A percentile compares a stretch with the other conserved stretches of the same genome.
These are phyloP conservation scores for Cyrtorhinus lividipennis DNA, from an alignment of 1,140 invertebrate genomes.

Conservation along the genomic window DNA sequence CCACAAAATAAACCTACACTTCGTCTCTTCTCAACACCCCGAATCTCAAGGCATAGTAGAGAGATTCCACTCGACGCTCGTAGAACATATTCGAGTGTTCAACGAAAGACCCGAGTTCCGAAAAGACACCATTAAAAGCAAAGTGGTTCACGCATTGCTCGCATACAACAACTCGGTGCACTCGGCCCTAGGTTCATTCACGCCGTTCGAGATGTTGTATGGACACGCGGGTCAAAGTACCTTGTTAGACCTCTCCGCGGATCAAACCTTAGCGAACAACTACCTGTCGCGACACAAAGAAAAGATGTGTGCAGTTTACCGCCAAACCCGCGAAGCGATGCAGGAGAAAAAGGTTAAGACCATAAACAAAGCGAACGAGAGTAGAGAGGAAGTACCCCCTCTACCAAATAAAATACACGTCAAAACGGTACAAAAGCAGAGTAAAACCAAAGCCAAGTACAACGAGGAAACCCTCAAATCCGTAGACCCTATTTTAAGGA, in stretches of 20 bases:
- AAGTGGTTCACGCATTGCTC: no score
- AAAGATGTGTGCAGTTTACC: neutral
- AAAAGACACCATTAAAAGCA: conserved; percentile 17
- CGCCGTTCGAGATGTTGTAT: no score
- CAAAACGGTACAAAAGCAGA: neutral
- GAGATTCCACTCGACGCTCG: neutral
- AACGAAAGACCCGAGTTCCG: conserved; percentile 3
- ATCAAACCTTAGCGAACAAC: conserved; percentile 21
- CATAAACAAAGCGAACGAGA: no score
- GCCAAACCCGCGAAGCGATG: neutral
- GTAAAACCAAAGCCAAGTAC: neutral
- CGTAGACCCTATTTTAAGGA: neutral
- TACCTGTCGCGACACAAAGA: neutral
- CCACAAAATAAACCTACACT: neutral
- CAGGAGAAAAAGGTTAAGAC: neutral
- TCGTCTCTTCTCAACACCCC: neutral
- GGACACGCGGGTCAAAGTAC: no score
- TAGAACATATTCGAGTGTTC: neutral
- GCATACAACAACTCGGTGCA: no score
- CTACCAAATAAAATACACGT: neutral
- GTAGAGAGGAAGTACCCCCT: neutral
- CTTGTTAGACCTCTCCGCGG: conserved; percentile 14
- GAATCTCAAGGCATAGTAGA: neutral
- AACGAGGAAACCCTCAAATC: neutral
- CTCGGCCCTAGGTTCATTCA: no score